These are phyloP conservation scores for Streptopelia turtur DNA, from an alignment of 2,797 vertebrate species.

Conservation along the genomic window DNA sequence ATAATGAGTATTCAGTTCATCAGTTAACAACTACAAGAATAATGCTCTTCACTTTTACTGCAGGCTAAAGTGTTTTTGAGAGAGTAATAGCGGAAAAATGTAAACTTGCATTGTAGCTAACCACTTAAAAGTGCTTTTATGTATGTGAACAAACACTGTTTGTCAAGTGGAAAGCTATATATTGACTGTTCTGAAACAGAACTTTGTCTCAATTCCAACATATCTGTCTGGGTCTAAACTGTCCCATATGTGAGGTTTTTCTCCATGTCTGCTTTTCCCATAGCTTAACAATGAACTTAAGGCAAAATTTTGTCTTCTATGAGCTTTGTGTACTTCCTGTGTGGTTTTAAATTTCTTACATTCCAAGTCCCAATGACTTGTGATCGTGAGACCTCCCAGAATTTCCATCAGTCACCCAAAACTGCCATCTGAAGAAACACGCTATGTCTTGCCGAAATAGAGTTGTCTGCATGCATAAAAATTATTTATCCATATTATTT, in stretches of 20 bases:
- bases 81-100: slow-evolving; percentile 8
- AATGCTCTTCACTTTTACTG: not conserved
- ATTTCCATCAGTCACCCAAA: not conserved
- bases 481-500: not conserved
- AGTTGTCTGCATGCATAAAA: not conserved
- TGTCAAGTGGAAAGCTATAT: not conserved
- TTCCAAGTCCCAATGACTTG: not conserved
- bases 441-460: not conserved
- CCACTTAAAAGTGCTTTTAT: slow-evolving; percentile 5
- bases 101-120: slow-evolving; percentile 6
- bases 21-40: not conserved
- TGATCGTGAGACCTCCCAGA: not conserved
- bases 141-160: not conserved
- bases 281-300: slow-evolving; percentile 8
- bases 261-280: slow-evolving; percentile 1
- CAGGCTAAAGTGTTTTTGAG: not conserved
- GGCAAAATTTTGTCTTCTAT: not conserved
- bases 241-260: slow-evolving; percentile 36
- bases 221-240: slow-evolving; percentile 38
- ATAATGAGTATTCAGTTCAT: not conserved
- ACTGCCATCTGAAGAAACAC: not conserved
- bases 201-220: not conserved
- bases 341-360: slow-evolving; percentile 31
- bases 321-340: not conserved
- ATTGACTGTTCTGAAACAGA: slow-evolving; percentile 4